Conservation (phyloP, 1,140 invertebrate genomes). For the Thaumatotibia leucotreta region DNA sequence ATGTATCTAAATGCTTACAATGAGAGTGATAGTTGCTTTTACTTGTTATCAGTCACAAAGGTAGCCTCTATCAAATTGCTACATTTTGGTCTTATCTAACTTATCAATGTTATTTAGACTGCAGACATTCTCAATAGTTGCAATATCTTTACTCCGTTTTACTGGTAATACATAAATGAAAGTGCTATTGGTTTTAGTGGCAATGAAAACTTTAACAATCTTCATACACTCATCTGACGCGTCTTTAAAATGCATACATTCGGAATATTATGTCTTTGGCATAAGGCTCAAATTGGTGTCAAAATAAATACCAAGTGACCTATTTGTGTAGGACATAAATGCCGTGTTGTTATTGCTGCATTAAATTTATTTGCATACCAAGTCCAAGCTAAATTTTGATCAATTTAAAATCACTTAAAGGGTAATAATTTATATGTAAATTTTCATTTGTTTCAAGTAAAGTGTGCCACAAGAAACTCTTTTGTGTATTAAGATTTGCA, state of each 20-base stretch:
- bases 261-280: neutral
- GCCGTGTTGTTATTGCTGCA: neutral
- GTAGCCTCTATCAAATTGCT: neutral
- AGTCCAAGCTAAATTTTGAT: too few relatives aligned
- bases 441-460: too few relatives aligned
- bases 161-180: neutral
- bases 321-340: neutral
- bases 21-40: neutral
- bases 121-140: neutral
- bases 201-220: neutral
- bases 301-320: neutral
- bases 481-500: too few relatives aligned
- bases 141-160: neutral
- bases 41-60: neutral
- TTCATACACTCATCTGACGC: neutral
- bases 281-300: neutral
- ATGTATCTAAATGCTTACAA: neutral
- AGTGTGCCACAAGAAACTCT: too few relatives aligned
- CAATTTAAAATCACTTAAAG: too few relatives aligned
- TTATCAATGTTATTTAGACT: neutral
- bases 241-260: neutral
- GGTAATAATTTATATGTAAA: too few relatives aligned
- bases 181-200: neutral
- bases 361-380: too few relatives aligned
- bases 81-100: neutral